Conservation (phyloP, 2,888 invertebrate species). For the Ferrisia virgata region DNA sequence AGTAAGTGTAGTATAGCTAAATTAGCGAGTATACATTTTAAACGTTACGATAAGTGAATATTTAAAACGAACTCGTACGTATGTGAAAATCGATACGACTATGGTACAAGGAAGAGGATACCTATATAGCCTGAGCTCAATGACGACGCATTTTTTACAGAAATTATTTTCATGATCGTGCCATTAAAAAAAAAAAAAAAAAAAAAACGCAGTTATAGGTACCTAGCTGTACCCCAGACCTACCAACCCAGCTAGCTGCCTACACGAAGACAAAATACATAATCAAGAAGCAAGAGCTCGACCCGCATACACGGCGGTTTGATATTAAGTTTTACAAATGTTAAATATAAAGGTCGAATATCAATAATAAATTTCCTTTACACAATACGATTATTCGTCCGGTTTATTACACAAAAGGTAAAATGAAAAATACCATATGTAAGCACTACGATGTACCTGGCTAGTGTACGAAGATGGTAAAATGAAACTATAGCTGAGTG, state of each 20-base stretch:
- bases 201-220: too few relatives aligned
- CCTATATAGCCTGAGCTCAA: background rate
- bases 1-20: too few relatives aligned
- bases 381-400: conserved; percentile 27
- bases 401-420: conserved; percentile 30
- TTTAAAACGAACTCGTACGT: background rate
- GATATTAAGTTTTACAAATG: conserved; percentile 19
- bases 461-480: conserved; percentile 28
- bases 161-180: background rate
- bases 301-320: background rate
- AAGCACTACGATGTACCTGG: background rate
- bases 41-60: background rate
- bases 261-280: background rate
- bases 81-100: background rate
- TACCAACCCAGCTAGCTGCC: too few relatives aligned
- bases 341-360: conserved; percentile 22
- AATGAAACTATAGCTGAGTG: conserved; percentile 20
- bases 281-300: background rate
- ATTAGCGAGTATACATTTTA: background rate
- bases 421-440: conserved; percentile 30
- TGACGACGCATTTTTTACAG: background rate
- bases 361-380: conserved; percentile 21
- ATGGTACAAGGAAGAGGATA: too few relatives aligned
- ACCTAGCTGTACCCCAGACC: too few relatives aligned
- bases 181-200: background rate